Conservation (phyloP, 1,140 invertebrate genomes). For the Sminthurinus signatus region DNA sequence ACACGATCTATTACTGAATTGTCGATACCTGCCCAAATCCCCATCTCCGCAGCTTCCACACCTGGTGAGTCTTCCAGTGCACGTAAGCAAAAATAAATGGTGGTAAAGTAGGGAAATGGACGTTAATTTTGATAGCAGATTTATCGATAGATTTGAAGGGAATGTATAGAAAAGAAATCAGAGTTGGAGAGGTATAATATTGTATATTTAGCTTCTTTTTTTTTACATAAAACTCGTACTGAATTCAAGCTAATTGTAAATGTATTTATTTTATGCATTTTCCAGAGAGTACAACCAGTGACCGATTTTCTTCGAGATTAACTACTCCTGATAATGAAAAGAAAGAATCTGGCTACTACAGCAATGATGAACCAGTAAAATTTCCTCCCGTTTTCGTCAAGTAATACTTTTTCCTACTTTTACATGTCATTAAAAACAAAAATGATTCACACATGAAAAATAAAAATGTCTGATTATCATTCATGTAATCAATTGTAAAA, state of each 20-base stretch:
- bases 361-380: constrained; percentile 35
- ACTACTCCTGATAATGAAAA: constrained; percentile 40
- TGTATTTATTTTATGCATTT: not conserved
- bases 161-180: no score
- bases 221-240: no score
- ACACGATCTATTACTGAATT: constrained; percentile 37
- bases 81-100: no score
- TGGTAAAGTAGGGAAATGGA: no score
- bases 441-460: no score
- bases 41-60: constrained; percentile 35
- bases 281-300: constrained; percentile 40
- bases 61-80: constrained; percentile 38
- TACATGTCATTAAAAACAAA: not conserved
- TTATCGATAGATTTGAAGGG: no score
- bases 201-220: no score
- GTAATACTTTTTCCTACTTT: no score
- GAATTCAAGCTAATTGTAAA: no score
- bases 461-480: not conserved
- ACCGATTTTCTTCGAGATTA: constrained; percentile 33
- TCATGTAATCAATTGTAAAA: not conserved
- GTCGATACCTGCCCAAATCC: constrained; percentile 18
- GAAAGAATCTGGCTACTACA: constrained; percentile 39
- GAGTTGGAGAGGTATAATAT: no score
- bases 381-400: constrained; percentile 39
- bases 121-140: no score